Conservation (phyloP, 2,797 vertebrate species). For the Pyrocephalus nanus region DNA sequence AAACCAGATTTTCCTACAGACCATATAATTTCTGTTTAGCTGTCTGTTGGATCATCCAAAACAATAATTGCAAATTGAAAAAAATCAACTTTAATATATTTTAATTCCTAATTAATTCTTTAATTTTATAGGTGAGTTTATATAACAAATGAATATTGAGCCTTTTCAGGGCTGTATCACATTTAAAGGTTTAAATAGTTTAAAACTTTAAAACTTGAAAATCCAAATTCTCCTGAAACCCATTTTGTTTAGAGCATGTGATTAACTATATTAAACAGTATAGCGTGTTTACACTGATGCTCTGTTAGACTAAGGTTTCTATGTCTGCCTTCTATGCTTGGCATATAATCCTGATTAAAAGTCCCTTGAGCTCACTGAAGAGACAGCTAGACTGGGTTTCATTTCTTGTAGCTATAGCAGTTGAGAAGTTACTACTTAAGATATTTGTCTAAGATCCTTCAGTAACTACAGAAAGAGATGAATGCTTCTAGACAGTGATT, state of each 20-base stretch:
- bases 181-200: not conserved
- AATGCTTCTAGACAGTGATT: conserved; percentile 8
- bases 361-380: not conserved
- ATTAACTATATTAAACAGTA: not conserved
- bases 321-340: not conserved
- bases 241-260: not conserved
- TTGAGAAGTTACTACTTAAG: not conserved
- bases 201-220: not conserved
- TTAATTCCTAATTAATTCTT: not conserved
- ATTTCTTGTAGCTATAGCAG: not conserved
- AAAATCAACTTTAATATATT: not conserved
- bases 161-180: not conserved
- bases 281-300: not conserved
- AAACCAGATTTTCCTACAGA: not conserved
- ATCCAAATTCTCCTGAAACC: not conserved
- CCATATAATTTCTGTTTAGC: not conserved
- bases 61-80: not conserved
- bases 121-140: not conserved
- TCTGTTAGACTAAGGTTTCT: not conserved
- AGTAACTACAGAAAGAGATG: not conserved
- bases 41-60: not conserved
- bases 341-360: not conserved
- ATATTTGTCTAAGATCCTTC: not conserved
- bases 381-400: not conserved
- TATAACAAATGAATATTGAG: not conserved